A percentile compares a stretch with the other conserved stretches of the same genome.
phyloP scores from a whole-genome alignment of 2,113 vertebrate species.

The Muntiacus muntjak region DNA sequence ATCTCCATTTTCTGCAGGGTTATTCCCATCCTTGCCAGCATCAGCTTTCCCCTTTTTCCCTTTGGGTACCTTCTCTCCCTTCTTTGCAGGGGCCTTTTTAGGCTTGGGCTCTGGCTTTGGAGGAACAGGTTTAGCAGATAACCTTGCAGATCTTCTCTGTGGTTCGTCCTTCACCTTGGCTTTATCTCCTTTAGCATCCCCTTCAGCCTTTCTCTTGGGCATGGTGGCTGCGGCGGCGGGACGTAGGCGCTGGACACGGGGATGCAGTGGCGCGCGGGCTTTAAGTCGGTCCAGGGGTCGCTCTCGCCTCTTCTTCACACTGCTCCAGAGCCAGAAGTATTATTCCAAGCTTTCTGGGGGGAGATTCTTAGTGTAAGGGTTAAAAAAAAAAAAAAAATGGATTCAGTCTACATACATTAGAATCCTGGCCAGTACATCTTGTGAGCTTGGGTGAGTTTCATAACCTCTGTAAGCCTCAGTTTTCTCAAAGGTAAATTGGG shows the following conservation, averaged over 20 bases:
- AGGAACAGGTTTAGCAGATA: slow-evolving; percentile 87
- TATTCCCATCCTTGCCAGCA: slow-evolving; percentile 87
- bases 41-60: slow-evolving; percentile 92
- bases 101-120: slow-evolving; percentile 89
- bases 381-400: background rate
- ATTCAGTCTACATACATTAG: background rate
- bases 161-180: slow-evolving; percentile 91
- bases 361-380: background rate
- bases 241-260: slow-evolving; percentile 52
- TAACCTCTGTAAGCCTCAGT: background rate
- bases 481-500: background rate
- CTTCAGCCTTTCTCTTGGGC: slow-evolving; percentile 92
- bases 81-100: slow-evolving; percentile 94
- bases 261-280: slow-evolving; percentile 29
- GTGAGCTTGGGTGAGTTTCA: background rate
- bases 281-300: slow-evolving; percentile 57
- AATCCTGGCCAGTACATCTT: background rate
- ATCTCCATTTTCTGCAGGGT: slow-evolving; percentile 94
- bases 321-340: no score
- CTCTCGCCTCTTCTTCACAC: slow-evolving; percentile 70
- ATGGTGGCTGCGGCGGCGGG: slow-evolving; percentile 79
- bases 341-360: background rate
- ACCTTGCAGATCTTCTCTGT: slow-evolving; percentile 88
- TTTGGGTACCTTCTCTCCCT: slow-evolving; percentile 88
- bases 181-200: slow-evolving; percentile 89